Evolutionary conservation across 2,888 invertebrate species (phyloP).

Genomic region (Euplagia quadripunctaria): DNA sequence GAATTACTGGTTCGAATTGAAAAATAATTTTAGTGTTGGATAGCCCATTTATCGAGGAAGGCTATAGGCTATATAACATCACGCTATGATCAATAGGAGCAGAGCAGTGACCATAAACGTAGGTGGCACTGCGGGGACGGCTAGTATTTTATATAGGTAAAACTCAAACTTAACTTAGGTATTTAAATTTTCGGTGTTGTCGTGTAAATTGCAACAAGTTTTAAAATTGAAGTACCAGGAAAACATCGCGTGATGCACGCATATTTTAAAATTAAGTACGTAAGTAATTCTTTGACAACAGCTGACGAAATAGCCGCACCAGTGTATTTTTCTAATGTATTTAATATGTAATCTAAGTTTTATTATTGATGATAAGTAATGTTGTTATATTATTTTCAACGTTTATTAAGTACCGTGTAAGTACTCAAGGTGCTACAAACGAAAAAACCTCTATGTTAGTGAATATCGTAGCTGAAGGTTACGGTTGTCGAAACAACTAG

Average conservation of each 20-base stretch:
- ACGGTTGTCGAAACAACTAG: constrained; percentile 35
- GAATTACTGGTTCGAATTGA: too few species aligned
- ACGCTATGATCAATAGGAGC: too few species aligned
- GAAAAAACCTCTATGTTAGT: constrained; percentile 5
- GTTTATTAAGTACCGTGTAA: neutral
- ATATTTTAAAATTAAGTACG: neutral
- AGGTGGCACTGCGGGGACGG: too few species aligned
- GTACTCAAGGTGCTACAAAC: neutral
- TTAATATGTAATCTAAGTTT: neutral
- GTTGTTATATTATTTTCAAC: neutral
- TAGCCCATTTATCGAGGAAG: too few species aligned
- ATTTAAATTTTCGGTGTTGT: neutral
- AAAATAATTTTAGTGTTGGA: too few species aligned
- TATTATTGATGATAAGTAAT: neutral
- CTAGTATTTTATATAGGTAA: too few species aligned
- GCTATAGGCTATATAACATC: too few species aligned
- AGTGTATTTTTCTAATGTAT: neutral
- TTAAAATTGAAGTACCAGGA: neutral
- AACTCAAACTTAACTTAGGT: too few species aligned
- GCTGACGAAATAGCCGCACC: neutral
- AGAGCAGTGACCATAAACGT: too few species aligned
- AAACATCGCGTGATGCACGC: neutral
- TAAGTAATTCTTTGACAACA: neutral
- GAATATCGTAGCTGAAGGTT: constrained; percentile 36
- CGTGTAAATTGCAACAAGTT: neutral